These are phyloP conservation scores for Gandaritis pyraliata DNA, from an alignment of 2,888 invertebrate genomes.

Conservation along the genomic window DNA sequence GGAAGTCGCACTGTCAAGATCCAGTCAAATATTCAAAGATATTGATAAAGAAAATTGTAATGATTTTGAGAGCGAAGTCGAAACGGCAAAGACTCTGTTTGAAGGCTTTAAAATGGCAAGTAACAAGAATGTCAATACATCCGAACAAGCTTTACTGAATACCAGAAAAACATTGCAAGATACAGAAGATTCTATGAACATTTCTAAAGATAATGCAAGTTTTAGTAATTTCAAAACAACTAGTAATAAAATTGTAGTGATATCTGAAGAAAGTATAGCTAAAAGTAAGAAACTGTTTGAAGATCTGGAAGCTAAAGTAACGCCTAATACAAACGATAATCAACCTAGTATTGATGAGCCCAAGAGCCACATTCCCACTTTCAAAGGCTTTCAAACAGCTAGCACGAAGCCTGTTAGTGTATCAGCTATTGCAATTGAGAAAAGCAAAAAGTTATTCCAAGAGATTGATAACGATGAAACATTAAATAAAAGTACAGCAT, in stretches of 20 bases:
- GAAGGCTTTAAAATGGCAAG: slow-evolving; percentile 65
- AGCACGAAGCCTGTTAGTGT: slow-evolving; percentile 62
- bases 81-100: slow-evolving; percentile 13
- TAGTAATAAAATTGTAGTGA: slow-evolving; percentile 16
- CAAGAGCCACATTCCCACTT: slow-evolving; percentile 20
- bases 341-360: neutral
- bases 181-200: slow-evolving; percentile 31
- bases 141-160: slow-evolving; percentile 55
- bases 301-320: neutral
- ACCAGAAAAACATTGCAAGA: slow-evolving; percentile 51
- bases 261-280: slow-evolving; percentile 10
- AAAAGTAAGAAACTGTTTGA: slow-evolving; percentile 19
- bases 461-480: slow-evolving; percentile 37
- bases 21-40: slow-evolving; percentile 48
- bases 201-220: slow-evolving; percentile 1
- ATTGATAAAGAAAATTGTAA: slow-evolving; percentile 19
- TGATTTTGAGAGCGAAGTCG: slow-evolving; percentile 36
- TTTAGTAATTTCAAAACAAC: slow-evolving; percentile 21
- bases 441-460: slow-evolving; percentile 57
- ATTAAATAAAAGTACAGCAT: neutral
- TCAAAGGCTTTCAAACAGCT: slow-evolving; percentile 66
- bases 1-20: slow-evolving; percentile 51
- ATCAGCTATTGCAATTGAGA: slow-evolving; percentile 52
- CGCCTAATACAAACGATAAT: neutral
- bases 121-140: slow-evolving; percentile 53